A percentile compares a stretch with the other conserved stretches of the same genome.
Evolutionary conservation across 1,140 invertebrate species (phyloP).

Genomic region (Drosophila kohkoa): DNA sequence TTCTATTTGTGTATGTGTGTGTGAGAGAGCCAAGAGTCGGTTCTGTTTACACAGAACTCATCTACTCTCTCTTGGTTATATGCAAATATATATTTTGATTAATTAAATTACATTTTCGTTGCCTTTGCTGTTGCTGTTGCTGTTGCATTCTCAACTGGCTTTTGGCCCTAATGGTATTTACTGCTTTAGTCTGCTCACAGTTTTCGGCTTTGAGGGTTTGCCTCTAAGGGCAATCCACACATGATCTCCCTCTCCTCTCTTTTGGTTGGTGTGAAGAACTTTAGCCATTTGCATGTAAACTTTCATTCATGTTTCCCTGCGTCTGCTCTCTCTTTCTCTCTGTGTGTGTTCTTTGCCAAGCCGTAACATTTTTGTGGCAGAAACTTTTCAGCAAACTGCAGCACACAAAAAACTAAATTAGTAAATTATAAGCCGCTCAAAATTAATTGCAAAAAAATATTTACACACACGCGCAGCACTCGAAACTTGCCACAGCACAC

Average conservation of each 20-base stretch:
- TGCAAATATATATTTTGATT: conserved; percentile 75
- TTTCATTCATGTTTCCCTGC: conserved; percentile 36
- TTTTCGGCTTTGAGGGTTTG: conserved; percentile 20
- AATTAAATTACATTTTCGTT: conserved; percentile 71
- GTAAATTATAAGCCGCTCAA: conserved; percentile 84
- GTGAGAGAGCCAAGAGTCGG: conserved; percentile 33
- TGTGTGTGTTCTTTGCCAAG: conserved; percentile 38
- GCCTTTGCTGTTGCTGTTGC: conserved; percentile 24
- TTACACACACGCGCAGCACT: conserved; percentile 74
- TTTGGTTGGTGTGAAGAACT: conserved; percentile 29
- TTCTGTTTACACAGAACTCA: conserved; percentile 33
- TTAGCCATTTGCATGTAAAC: conserved; percentile 51
- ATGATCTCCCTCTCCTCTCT: conserved; percentile 3
- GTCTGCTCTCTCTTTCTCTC: conserved; percentile 9
- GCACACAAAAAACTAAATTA: conserved; percentile 72
- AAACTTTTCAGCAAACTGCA: conserved; percentile 50
- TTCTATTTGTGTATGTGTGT: conserved; percentile 34
- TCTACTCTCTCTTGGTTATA: conserved; percentile 4
- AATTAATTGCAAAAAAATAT: conserved; percentile 84
- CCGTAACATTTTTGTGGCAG: conserved; percentile 62
- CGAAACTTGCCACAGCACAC: conserved; percentile 57
- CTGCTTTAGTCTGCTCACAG: background rate
- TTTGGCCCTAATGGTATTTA: conserved; percentile 22
- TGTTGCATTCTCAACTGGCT: conserved; percentile 6
- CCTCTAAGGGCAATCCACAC: conserved; percentile 12